Evolutionary conservation across 2,888 invertebrate genomes (phyloP).

Genomic region (Trichogramma dendrolimi): DNA sequence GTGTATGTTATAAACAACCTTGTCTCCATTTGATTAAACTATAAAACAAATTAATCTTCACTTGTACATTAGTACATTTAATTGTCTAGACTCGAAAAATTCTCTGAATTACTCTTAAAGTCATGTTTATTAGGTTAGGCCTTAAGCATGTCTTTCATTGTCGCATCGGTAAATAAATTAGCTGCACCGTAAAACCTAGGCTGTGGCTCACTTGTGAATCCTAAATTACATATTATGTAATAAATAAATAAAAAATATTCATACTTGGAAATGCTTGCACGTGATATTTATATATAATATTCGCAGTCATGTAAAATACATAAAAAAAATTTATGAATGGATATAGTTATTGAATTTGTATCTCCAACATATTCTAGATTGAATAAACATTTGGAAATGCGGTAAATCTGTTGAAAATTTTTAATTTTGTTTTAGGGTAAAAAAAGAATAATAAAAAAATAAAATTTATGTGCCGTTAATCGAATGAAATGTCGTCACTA

Average conservation of each 20-base stretch:
- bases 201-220: slow-evolving; percentile 34
- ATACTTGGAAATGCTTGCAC: slow-evolving; percentile 28
- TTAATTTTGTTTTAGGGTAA: too few species aligned
- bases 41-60: too few species aligned
- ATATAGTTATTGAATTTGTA: neutral
- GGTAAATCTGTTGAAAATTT: neutral
- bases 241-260: slow-evolving; percentile 14
- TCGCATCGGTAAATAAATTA: slow-evolving; percentile 27
- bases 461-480: too few species aligned
- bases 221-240: slow-evolving; percentile 17
- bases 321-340: slow-evolving; percentile 1
- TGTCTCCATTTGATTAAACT: too few species aligned
- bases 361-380: slow-evolving; percentile 1
- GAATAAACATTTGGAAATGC: neutral
- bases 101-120: too few species aligned
- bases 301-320: slow-evolving; percentile 13
- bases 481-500: neutral
- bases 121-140: too few species aligned
- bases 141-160: too few species aligned
- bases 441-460: too few species aligned
- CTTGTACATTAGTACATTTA: too few species aligned
- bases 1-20: too few species aligned
- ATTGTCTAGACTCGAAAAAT: too few species aligned
- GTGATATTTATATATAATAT: slow-evolving; percentile 5
- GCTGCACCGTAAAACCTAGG: slow-evolving; percentile 39